Evolutionary conservation across 1,140 invertebrate genomes (phyloP).

Genomic region (Caenorhabditis briggsae): DNA sequence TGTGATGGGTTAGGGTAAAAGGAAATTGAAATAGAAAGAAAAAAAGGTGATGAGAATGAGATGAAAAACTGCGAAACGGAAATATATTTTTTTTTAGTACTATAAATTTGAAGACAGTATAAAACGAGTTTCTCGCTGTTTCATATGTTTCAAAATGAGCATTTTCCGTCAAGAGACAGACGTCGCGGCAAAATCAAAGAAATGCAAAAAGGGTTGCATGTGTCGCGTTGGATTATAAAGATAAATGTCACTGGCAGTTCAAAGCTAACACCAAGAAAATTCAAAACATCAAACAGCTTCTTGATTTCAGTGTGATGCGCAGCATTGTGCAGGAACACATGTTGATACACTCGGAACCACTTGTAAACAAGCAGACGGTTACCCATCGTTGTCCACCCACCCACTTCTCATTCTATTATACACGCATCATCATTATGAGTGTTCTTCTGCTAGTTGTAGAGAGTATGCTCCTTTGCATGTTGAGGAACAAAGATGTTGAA

Average conservation of each 20-base stretch:
- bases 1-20: conserved; percentile 13
- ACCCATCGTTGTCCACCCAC: conserved; percentile 7
- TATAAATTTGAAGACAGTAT: no score
- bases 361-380: conserved; percentile 49
- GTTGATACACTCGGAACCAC: conserved; percentile 31
- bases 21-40: conserved; percentile 34
- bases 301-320: neutral
- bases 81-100: no score
- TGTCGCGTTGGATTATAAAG: conserved; percentile 41
- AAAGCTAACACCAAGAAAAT: neutral
- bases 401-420: conserved; percentile 38
- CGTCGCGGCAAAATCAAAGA: conserved; percentile 12
- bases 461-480: neutral
- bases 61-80: no score
- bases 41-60: neutral
- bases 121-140: no score
- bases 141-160: conserved; percentile 10
- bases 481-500: neutral
- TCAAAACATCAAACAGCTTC: conserved; percentile 3
- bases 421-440: conserved; percentile 47
- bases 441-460: neutral
- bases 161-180: neutral
- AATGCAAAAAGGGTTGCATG: neutral
- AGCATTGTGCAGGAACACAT: neutral
- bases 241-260: conserved; percentile 22